A percentile compares a stretch with the other conserved stretches of the same genome.
phyloP scores from a whole-genome alignment of 2,888 invertebrate genomes.

The Podabrus alpinus region DNA sequence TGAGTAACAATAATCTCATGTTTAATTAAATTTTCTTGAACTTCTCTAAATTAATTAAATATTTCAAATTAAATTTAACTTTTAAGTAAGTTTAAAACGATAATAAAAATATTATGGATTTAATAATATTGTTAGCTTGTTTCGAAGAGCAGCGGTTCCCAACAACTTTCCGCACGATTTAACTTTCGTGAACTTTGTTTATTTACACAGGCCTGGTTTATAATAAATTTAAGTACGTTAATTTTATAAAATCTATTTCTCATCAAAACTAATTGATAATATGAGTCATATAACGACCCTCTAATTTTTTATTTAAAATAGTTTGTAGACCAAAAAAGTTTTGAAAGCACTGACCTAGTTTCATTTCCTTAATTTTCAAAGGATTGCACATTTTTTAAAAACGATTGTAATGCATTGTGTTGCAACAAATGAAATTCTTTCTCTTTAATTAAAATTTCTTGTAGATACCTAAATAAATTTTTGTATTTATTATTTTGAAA shows the following conservation, averaged over 20 bases:
- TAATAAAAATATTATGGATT: not conserved
- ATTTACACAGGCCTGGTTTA: not conserved
- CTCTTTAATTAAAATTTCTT: not conserved
- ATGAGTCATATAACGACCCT: too few relatives aligned
- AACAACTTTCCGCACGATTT: not conserved
- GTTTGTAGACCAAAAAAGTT: not conserved
- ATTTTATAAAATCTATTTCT: not conserved
- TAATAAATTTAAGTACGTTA: not conserved
- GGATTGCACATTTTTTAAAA: not conserved
- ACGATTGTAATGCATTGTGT: not conserved
- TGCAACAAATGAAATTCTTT: not conserved
- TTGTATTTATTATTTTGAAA: not conserved
- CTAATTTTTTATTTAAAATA: not conserved
- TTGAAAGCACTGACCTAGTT: not conserved
- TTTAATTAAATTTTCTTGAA: not conserved
- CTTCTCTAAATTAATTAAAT: not conserved
- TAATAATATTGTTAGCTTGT: not conserved
- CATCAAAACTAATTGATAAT: not conserved
- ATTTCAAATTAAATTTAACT: not conserved
- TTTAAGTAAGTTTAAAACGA: not conserved
- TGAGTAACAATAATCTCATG: not conserved
- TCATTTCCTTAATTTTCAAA: not conserved
- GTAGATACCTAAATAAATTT: not conserved
- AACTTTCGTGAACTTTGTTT: not conserved
- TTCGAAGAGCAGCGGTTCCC: not conserved